Evolutionary conservation across 2,888 invertebrate species (phyloP), one percentile per base, ranked within the genome.

Genomic region (Diplolepis rosae): DNA sequence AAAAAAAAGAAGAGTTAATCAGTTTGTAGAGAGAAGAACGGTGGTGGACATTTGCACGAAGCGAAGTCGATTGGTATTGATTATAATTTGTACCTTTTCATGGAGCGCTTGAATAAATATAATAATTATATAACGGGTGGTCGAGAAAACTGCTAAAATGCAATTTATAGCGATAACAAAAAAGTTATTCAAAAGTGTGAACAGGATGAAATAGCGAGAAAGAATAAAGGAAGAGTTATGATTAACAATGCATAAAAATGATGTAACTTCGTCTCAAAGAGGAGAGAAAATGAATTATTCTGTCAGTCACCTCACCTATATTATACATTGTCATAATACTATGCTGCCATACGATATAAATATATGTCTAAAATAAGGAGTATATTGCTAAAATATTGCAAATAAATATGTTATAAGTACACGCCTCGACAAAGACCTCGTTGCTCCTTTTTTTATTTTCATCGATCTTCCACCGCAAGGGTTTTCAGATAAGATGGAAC

Each of bases 281-380:
- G 71, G 76, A 69, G 73, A 77, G 66, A 66, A 70, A 79, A 78
- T 77, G 77, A 74, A 83, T 86, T 83, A 83, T 85, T 83, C 82
- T 85, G 83, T 86, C 86, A 85, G 83, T 85, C 85, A 85, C 84
- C 83, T 83, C 83, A 87, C 83, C 80, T 84, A 85, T 86, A 86
- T 84, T 84, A 87, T 83, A 88, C 84, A 86, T 84, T 87, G 87
- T 87, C 87, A 86, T 87, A 80, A 86, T 86, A 85, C 83, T 87
- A 88, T 85, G 87, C 88, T 88, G 87, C 87, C 88, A 88, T 87
- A 84, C 83, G 83, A 85, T 88, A 88, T 87, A 86, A 87, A 88
- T 88, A 88, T 85, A 84, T 88, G 87, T 88, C 83, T 85, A 87
- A 81, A 83, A 82, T 88, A 88, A 87, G 87, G 76, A 79, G 77